phyloP scores from a whole-genome alignment of 2,888 invertebrate species.

The Hemistola chrysoprasaria region DNA sequence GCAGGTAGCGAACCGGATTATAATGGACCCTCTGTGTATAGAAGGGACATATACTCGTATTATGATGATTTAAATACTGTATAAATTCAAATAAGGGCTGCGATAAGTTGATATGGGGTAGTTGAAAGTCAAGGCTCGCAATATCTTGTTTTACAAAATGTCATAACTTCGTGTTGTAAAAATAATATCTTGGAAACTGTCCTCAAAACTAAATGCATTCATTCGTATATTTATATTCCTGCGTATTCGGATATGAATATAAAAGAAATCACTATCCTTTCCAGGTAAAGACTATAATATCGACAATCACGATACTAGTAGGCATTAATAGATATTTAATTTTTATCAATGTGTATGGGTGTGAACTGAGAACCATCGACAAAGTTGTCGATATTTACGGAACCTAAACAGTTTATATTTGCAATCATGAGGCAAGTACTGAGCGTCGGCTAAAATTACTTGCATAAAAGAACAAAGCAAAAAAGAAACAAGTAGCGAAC shows the following conservation, averaged over 20 bases:
- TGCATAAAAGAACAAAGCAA: too few species aligned
- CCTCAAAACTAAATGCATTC: too few species aligned
- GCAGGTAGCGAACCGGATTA: conserved; percentile 69
- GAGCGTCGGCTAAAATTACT: too few species aligned
- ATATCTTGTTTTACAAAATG: too few species aligned
- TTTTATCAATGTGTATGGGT: conserved; percentile 42
- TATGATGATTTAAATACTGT: conserved; percentile 30
- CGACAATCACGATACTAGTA: too few species aligned
- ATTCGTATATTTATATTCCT: too few species aligned
- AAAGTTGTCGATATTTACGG: conserved; percentile 35
- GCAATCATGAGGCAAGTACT: too few species aligned
- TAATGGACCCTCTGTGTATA: conserved; percentile 52
- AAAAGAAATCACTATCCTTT: too few species aligned
- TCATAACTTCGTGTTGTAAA: not conserved
- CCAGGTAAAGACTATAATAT: too few species aligned
- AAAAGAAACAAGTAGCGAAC: too few species aligned
- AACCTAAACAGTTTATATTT: not conserved
- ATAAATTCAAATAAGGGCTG: conserved; percentile 13
- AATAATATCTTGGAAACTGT: conserved; percentile 14
- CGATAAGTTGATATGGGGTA: not conserved
- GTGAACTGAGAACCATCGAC: conserved; percentile 39
- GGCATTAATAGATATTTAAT: too few species aligned
- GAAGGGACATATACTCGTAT: conserved; percentile 43
- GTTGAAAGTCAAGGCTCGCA: conserved; percentile 3
- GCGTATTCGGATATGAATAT: too few species aligned